Base-by-base conservation (phyloP, 1,140 invertebrate species). In the Cotesia vestalis region DNA sequence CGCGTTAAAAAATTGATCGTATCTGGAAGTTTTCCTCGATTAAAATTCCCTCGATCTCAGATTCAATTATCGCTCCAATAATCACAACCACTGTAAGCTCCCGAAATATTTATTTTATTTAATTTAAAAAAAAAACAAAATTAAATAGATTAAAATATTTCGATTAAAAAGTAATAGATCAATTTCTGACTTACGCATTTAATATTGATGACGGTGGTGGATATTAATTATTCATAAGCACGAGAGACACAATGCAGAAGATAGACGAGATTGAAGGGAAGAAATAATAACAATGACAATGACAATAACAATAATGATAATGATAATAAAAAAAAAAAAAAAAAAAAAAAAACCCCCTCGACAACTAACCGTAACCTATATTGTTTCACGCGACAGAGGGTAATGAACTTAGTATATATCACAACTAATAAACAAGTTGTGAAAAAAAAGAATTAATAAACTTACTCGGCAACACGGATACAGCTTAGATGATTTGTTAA, bases 361-460 rank as follows among this genome's bases (percentile, higher is more conserved):
- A 69, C 69, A 62, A 34, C 53, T 8, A 34, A 61, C 12, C 17
- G 69, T 74, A 75, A 75, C 71, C 67, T 73, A 75, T 70, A 73
- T 71, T 69, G 57, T 60, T 46, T 62, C 69, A 71, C 69, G 46
- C 68, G 68, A 68, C 68, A 69, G 46, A 38, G 74, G 66, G 51
- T 67, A 67, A 67, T 67, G 66, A 67, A 67, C 66, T 57, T 40
- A 6, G 14, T 11, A 27, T 27, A 27, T 27, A 40, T 38, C 34
- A 36, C 20, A 11, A 34, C 11, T 68, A 35, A 20, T 20, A 36
- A 34, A 27, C 3, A 38, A 34, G 3, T 34, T 0, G 1, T 68
- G 6, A 40, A 38, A 36, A 69, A 46, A 69, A 60, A 60, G 38
- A 38, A 38, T 34, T 17, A 20, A n/a, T 27, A 27, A 27, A 27